Evolutionary conservation across 2,888 invertebrate species (phyloP).

Genomic region (Cabera pusaria): DNA sequence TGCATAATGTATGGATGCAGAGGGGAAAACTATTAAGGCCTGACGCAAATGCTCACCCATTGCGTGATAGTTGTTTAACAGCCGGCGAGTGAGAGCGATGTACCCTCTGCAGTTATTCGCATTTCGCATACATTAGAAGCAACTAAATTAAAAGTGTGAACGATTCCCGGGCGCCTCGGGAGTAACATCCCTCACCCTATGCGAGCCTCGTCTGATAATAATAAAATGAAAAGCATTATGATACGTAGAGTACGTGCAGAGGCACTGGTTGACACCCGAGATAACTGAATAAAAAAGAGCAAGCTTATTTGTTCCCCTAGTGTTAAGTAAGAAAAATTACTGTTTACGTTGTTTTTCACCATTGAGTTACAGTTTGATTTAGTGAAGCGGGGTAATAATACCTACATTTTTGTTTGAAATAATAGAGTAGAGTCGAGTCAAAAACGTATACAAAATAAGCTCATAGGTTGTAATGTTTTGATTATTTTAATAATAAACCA

Average conservation of each 20-base stretch:
- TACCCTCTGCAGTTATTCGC: constrained; percentile 72
- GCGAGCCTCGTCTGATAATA: constrained; percentile 61
- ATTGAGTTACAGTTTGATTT: constrained; percentile 28
- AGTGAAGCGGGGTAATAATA: too few relatives aligned
- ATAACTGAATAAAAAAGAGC: constrained; percentile 67
- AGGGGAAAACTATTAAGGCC: constrained; percentile 80
- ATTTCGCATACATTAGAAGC: constrained; percentile 80
- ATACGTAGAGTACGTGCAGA: constrained; percentile 74
- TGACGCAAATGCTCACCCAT: constrained; percentile 59
- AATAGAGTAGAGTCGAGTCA: too few relatives aligned
- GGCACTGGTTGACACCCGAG: constrained; percentile 61
- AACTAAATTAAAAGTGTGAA: constrained; percentile 83
- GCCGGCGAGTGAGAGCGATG: constrained; percentile 56
- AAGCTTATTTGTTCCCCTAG: constrained; percentile 62
- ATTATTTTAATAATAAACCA: too few relatives aligned
- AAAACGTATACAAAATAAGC: too few relatives aligned
- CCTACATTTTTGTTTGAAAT: too few relatives aligned
- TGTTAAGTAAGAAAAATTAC: constrained; percentile 50
- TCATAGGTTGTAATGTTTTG: too few relatives aligned
- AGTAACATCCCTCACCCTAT: constrained; percentile 38
- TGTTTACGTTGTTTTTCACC: constrained; percentile 37
- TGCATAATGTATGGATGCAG: constrained; percentile 80
- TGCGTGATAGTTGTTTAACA: constrained; percentile 78
- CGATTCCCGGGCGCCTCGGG: constrained; percentile 63
- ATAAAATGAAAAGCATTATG: constrained; percentile 78